Evolutionary conservation across 1,140 invertebrate species (phyloP), one percentile per base, ranked within the genome.

Genomic region (Drosophila ohnishii): DNA sequence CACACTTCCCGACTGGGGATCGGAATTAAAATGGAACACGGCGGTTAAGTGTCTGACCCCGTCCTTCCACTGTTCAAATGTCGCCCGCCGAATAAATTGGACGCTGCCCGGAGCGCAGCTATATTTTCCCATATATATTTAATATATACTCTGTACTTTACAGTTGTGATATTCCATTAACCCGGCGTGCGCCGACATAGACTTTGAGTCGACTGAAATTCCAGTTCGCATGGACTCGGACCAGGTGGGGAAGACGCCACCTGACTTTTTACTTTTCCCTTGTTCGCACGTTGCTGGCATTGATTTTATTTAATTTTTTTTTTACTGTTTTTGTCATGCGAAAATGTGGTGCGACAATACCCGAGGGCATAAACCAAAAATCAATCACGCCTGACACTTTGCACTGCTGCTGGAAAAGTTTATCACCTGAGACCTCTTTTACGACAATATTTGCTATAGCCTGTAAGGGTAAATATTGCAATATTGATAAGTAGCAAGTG

Each of bases 221-320:
- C 70, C 56, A 47, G n/a, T 34, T 6, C 16, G 58, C 32, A 22
- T 25, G 47, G 25, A 48, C 47, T 48, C 25, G 39, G 40, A 53
- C 7, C 34, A 40, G 40, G 40, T 74, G 47, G 57, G 55, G 35
- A 56, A 62, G 57, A 62, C 53, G 65, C 58, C 70, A 80, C 53
- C 77, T 80, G 70, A 64, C 45, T 79, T 79, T 40, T n/a, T 11
- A 50, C 40, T 32, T 74, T 37, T 28, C 32, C 42, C 55, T 35
- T 30, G 25, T 28, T 66, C 32, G 40, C 53, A 47, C 55, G n/a
- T 65, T 34, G 44, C 44, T 44, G 44, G 22, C 70, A 75, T 78
- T 79, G 75, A 83, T 71, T 79, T 80, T 72, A 45, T 35, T 60
- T 34, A 32, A 25, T 42, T 69, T 61, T 14, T 65, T 37, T 40